phyloP scores from a whole-genome alignment of 2,797 vertebrate genomes.

The Eurystomus glaucurus region DNA sequence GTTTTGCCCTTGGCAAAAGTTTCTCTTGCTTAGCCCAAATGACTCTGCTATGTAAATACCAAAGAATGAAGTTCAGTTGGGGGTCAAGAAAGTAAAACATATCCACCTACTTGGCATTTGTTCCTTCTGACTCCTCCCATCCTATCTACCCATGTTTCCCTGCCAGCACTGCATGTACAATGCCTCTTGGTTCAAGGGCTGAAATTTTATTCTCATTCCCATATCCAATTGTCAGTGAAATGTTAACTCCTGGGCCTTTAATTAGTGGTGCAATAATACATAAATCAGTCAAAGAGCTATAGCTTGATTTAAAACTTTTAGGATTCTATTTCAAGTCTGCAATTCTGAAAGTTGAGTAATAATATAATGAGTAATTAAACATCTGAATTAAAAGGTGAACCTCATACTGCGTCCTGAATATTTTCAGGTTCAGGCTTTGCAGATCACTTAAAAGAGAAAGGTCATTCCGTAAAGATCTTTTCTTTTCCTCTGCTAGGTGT shows the following conservation, averaged over 20 bases:
- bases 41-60: background rate
- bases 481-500: background rate
- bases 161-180: background rate
- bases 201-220: background rate
- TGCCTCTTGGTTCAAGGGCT: background rate
- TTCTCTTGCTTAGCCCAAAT: background rate
- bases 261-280: background rate
- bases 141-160: background rate
- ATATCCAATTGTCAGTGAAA: background rate
- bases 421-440: background rate
- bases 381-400: conserved; percentile 34
- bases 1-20: background rate
- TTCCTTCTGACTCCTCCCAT: background rate
- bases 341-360: background rate
- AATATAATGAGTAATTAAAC: conserved; percentile 39
- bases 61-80: background rate
- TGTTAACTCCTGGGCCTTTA: background rate
- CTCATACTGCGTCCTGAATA: background rate
- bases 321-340: background rate
- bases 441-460: background rate
- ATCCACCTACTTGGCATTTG: background rate
- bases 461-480: background rate
- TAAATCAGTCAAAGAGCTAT: background rate
- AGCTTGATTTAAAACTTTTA: background rate
- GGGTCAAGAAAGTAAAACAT: background rate